These are phyloP conservation scores for Crotalus tigris DNA, from an alignment of 2,113 vertebrate genomes.

Conservation along the genomic window DNA sequence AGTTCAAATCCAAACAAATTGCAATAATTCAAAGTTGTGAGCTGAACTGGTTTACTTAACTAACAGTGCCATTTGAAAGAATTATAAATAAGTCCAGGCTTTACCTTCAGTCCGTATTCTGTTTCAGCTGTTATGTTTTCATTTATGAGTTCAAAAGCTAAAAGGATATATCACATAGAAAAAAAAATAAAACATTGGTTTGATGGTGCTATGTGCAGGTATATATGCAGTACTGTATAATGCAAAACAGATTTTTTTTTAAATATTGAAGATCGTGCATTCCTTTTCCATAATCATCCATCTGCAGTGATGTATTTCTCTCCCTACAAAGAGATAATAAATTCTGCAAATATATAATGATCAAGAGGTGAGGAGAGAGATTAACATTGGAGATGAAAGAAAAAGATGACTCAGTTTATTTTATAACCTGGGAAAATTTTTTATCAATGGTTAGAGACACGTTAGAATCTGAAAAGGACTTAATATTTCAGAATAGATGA, in stretches of 20 bases:
- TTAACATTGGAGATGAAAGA: too few species aligned
- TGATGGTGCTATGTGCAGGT: background rate
- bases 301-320: background rate
- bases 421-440: too few species aligned
- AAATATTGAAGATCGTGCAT: background rate
- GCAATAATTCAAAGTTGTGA: background rate
- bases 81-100: conserved; percentile 27
- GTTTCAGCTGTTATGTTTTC: conserved; percentile 71
- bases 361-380: background rate
- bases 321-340: background rate
- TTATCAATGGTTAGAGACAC: too few species aligned
- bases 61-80: background rate
- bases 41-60: background rate
- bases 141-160: conserved; percentile 82
- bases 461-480: too few species aligned
- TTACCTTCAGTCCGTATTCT: conserved; percentile 78
- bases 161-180: conserved; percentile 44
- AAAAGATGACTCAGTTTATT: too few species aligned
- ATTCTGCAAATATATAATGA: background rate
- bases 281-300: background rate
- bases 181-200: conserved; percentile 29
- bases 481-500: too few species aligned
- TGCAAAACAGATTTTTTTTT: background rate
- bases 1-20: background rate
- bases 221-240: background rate